Evolutionary conservation across 1,140 invertebrate genomes (phyloP).

Genomic region (Anastrepha obliqua): DNA sequence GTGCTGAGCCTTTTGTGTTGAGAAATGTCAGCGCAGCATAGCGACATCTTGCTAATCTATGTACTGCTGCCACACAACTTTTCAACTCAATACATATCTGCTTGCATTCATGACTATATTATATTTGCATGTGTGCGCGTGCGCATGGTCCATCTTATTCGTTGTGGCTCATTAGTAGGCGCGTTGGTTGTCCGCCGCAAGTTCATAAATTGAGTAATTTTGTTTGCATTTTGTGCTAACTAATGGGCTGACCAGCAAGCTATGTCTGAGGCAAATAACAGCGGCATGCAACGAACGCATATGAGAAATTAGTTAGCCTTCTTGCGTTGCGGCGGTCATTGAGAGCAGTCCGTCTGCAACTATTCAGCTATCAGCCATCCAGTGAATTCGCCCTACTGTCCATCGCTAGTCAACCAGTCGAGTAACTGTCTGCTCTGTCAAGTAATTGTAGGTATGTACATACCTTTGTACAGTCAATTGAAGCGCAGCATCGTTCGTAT

Average conservation of each 20-base stretch:
- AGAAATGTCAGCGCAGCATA: not conserved
- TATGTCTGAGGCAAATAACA: not conserved
- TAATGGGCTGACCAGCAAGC: conserved; percentile 10
- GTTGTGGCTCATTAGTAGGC: not conserved
- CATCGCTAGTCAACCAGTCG: not conserved
- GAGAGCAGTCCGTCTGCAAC: not conserved
- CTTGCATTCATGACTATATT: not conserved
- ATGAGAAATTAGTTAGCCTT: not conserved
- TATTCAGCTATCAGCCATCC: not conserved
- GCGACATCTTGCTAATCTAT: conserved; percentile 9
- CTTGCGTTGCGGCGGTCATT: not conserved
- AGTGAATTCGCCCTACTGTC: not conserved
- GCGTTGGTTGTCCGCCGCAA: not conserved
- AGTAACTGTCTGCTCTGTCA: not conserved
- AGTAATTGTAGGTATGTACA: conserved; percentile 12
- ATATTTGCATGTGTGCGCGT: not conserved
- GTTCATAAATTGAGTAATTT: conserved; percentile 60
- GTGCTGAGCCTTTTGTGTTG: conserved; percentile 43
- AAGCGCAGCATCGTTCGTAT: not conserved
- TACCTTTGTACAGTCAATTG: not conserved
- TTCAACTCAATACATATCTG: not conserved
- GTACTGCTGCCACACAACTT: not conserved
- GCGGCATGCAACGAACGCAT: not conserved
- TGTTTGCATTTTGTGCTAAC: conserved; percentile 51
- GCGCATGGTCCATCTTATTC: conserved; percentile 3